Evolutionary conservation across 2,113 vertebrate genomes (phyloP), one percentile per base, ranked within the genome.

Genomic region (Cygnus atratus): DNA sequence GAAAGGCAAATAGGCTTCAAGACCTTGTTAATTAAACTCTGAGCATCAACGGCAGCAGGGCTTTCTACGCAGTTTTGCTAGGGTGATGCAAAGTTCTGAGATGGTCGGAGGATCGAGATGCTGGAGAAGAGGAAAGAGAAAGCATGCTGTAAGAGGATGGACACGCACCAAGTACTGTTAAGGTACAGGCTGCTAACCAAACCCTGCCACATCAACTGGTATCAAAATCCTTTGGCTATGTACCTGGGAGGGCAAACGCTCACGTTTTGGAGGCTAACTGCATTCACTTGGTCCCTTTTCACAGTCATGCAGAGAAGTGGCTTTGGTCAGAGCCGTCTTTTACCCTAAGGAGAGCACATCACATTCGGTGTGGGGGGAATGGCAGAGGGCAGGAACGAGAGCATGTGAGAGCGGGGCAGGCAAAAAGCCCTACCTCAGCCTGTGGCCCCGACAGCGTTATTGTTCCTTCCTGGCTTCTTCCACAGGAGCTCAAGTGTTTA

Each of bases 351-450:
- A 84, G 2, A 50, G 10, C 39, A 22, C 25, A 41, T 10, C 25
- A 13, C 29, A 24, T 13, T 54, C 1, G 0, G 31, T 7, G n/a
- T 2, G 6, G 8, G n/a, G 11, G 43, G 16, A 70, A 58, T 2
- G 4, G 72, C 39, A 31, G 11, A 58, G 46, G 41, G n/a, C 58
- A 66, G 24, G 41, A 84, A 35, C 1, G 1, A 54, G 29, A 65
- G 16, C 43, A 46, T 11, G 4, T 3, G 5, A 76, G 29, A 28
- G 33, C 33, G 62, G 12, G 57, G 29, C 8, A 54, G 37, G 29
- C 68, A 72, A 80, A 72, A 72, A 18, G 20, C 70, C 35, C 65
- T 16, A 26, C n/a, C 31, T 71, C 55, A 31, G 21, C 21, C 5
- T 89, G 1, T 7, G 58, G 57, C 50, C 26, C 62, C 25, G 41